A percentile compares a stretch with the other conserved stretches of the same genome.
Evolutionary conservation across 2,797 vertebrate species (phyloP).

Genomic region (Clarias laeviceps): DNA sequence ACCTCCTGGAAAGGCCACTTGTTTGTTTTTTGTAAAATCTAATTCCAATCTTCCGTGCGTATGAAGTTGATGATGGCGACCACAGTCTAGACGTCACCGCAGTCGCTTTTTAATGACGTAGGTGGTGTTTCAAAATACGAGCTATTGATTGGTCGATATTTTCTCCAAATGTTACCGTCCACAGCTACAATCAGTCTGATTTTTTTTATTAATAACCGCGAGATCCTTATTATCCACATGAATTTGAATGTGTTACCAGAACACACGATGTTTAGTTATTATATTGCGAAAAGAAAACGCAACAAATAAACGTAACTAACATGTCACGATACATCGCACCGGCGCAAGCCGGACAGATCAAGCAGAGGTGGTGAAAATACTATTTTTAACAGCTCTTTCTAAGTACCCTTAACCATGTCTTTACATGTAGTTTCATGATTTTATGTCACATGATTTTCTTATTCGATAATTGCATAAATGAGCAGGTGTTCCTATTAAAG

Average conservation of each 20-base stretch:
- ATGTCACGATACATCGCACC: neutral
- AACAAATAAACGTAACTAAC: neutral
- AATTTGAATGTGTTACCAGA: neutral
- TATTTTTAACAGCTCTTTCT: neutral
- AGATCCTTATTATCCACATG: neutral
- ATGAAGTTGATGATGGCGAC: conserved; percentile 79
- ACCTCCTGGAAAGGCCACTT: neutral
- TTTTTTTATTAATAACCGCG: neutral
- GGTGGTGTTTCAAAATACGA: conserved; percentile 1
- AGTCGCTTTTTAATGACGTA: conserved; percentile 68
- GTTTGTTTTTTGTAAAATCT: conserved; percentile 6
- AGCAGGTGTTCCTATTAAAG: no score
- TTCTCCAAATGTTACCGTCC: neutral
- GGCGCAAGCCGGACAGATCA: neutral
- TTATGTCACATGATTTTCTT: no score
- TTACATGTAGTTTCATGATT: no score
- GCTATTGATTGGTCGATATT: conserved; percentile 11
- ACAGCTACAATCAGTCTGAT: no score
- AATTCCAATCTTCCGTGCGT: conserved; percentile 66
- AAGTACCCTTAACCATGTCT: neutral
- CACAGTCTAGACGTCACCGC: conserved; percentile 74
- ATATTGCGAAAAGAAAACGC: neutral
- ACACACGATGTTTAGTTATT: neutral
- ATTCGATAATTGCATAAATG: no score
- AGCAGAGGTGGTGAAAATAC: neutral